phyloP scores from a whole-genome alignment of 2,888 invertebrate species.

The Chalcis sispes region DNA sequence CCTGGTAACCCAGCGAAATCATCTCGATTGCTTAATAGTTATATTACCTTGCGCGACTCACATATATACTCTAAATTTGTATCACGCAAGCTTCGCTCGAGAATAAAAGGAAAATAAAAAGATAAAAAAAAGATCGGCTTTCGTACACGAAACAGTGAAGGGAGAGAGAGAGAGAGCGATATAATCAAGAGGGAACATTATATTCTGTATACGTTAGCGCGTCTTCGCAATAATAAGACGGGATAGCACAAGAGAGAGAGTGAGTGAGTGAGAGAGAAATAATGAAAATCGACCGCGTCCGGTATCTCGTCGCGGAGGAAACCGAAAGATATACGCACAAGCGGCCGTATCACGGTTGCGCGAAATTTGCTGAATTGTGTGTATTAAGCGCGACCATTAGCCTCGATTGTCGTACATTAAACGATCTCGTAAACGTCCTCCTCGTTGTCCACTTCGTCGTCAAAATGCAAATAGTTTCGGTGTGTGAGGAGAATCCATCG shows the following conservation, averaged over 20 bases:
- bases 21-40: conserved; percentile 31
- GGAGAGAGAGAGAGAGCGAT: no score
- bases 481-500: no score
- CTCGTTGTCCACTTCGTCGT: no score
- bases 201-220: not conserved
- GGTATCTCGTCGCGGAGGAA: conserved; percentile 21
- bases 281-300: conserved; percentile 57
- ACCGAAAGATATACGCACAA: not conserved
- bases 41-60: not conserved
- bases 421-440: no score
- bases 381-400: conserved; percentile 49
- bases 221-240: conserved; percentile 48
- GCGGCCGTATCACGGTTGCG: not conserved
- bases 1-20: no score
- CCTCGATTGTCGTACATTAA: no score
- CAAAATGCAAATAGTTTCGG: no score
- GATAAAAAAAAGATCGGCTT: not conserved
- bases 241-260: no score
- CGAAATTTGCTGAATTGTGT: conserved; percentile 50
- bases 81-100: conserved; percentile 34
- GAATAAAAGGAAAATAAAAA: conserved; percentile 11
- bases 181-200: conserved; percentile 13
- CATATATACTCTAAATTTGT: not conserved
- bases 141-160: conserved; percentile 31
- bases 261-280: no score